Evolutionary conservation across 2,797 vertebrate species (phyloP), one percentile per base, ranked within the genome.

Genomic region (Antennarius maculatus): DNA sequence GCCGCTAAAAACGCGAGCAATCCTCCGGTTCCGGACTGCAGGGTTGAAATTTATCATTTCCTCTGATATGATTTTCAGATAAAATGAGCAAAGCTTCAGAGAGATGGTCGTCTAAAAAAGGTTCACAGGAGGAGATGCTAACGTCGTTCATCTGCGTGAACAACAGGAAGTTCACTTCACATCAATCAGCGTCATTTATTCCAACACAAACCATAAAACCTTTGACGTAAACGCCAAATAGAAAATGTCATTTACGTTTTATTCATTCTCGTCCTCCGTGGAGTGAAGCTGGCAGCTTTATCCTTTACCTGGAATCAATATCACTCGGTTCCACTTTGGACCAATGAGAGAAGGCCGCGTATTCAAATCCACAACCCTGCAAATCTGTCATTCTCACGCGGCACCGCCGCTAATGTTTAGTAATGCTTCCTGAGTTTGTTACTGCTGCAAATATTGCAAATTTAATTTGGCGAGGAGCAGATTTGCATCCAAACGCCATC

Each of bases 181-280:
- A 69, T 80, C 84, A 67, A 54, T 83, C 76, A 81, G 11, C 57
- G 69, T 74, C 74, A 56, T 69, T 71, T 23, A 45, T 16, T 42
- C n/a, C 34, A 23, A 15, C 13, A n/a, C 23, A 23, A 23, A 23
- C 23, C 23, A 23, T 23, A 23, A n/a, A n/a, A n/a, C n/a, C n/a
- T n/a, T n/a, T n/a, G n/a, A n/a, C n/a, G n/a, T n/a, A n/a, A 23
- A 23, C 23, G 23, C 23, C 23, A 23, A 23, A 23, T 23, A 1
- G 51, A 74, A 65, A 76, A 27, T 54, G 66, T 69, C 72, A 60
- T 61, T 79, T 76, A 59, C 18, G 69, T 71, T 52, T 29, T 65
- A 76, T 76, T 76, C 74, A 43, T 27, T 2, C 56, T 60, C 50
- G 0, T 1, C 37, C 73, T 82, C 50, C 11, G 70, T 75, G 70